Evolutionary conservation across 2,888 invertebrate genomes (phyloP).

Genomic region (Megaustenia siamemsis): DNA sequence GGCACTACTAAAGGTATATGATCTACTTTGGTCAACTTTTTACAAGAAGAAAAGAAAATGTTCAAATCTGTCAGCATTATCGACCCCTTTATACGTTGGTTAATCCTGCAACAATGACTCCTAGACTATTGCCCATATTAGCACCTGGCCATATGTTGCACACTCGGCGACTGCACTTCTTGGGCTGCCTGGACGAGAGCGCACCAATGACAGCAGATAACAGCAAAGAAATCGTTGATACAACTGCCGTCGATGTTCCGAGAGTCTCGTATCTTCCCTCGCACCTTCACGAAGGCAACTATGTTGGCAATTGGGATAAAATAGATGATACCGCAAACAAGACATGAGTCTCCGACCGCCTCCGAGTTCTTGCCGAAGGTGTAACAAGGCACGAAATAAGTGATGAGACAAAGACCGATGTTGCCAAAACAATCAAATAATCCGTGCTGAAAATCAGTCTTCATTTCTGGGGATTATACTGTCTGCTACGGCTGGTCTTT

Average conservation of each 20-base stretch:
- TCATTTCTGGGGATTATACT: neutral
- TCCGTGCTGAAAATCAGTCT: conserved; percentile 58
- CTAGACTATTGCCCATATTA: neutral
- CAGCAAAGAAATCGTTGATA: conserved; percentile 61
- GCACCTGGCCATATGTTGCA: conserved; percentile 13
- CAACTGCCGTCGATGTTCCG: conserved; percentile 63
- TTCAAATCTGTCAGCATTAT: no score
- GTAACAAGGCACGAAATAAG: conserved; percentile 64
- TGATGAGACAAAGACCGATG: conserved; percentile 60
- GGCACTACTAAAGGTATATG: no score
- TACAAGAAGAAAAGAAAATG: no score
- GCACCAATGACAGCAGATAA: conserved; percentile 66
- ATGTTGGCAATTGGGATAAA: conserved; percentile 64
- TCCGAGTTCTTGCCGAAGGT: conserved; percentile 70
- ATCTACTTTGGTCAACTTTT: no score
- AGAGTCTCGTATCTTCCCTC: conserved; percentile 64
- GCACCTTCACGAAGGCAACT: conserved; percentile 59
- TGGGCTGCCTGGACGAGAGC: conserved; percentile 68
- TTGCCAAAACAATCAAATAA: conserved; percentile 63
- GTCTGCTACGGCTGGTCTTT: no score
- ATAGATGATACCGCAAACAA: conserved; percentile 65
- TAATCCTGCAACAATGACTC: no score
- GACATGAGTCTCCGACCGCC: conserved; percentile 68
- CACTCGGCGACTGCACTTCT: conserved; percentile 58
- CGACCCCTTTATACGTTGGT: no score